Evolutionary conservation across 2,113 vertebrate species (phyloP).

Genomic region (Perccottus glenii): DNA sequence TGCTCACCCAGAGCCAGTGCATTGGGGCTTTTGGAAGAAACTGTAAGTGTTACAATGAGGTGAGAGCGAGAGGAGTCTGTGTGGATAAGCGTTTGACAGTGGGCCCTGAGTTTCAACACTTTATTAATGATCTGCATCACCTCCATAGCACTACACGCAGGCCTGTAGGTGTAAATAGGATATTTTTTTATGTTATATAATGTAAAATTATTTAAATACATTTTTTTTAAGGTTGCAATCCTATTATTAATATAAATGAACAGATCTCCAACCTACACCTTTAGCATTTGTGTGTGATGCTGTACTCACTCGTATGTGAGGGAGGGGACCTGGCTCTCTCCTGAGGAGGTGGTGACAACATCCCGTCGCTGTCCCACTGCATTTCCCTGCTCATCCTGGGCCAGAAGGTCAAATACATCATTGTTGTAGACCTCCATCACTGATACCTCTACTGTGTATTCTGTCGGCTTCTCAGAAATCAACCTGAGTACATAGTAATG

Average conservation of each 20-base stretch:
- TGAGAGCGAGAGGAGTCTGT: slow-evolving; percentile 86
- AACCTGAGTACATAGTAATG: slow-evolving; percentile 68
- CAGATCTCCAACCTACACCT: background rate
- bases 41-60: slow-evolving; percentile 81
- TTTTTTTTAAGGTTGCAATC: no score
- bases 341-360: slow-evolving; percentile 76
- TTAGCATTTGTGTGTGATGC: background rate
- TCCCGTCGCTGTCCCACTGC: slow-evolving; percentile 68
- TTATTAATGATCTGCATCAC: slow-evolving; percentile 77
- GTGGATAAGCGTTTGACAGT: slow-evolving; percentile 82
- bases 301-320: slow-evolving; percentile 80
- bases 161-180: slow-evolving; percentile 57
- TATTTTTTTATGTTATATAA: no score
- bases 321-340: slow-evolving; percentile 72
- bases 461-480: slow-evolving; percentile 80
- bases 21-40: slow-evolving; percentile 70
- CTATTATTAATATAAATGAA: background rate
- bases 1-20: slow-evolving; percentile 73
- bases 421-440: slow-evolving; percentile 88
- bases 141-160: slow-evolving; percentile 71
- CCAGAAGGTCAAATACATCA: slow-evolving; percentile 86
- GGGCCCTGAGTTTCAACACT: slow-evolving; percentile 74
- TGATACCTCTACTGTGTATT: slow-evolving; percentile 82
- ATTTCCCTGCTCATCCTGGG: slow-evolving; percentile 71
- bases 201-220: no score